Conservation (phyloP, 1,140 invertebrate genomes). For the Cheumatopsyche charites region DNA sequence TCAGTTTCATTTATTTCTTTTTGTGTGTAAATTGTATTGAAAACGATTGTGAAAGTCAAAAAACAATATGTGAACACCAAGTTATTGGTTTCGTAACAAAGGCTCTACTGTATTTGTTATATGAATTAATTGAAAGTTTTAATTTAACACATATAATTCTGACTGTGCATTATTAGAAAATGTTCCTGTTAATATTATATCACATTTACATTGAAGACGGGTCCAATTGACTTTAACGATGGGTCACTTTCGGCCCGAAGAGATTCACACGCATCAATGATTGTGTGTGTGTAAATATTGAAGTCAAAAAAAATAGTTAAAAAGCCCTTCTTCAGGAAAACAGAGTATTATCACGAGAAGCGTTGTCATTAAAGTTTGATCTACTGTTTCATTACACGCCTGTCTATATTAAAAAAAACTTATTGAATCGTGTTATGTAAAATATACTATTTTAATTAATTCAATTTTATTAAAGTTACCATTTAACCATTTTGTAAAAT, state of each 20-base stretch:
- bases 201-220: conserved; percentile 41
- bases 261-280: background rate
- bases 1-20: background rate
- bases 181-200: conserved; percentile 45
- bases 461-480: conserved; percentile 47
- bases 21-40: too few species aligned
- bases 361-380: conserved; percentile 36
- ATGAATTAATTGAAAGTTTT: background rate
- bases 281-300: background rate
- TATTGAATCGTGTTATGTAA: conserved; percentile 46
- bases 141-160: conserved; percentile 30
- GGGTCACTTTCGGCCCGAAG: background rate
- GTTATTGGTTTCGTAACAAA: background rate
- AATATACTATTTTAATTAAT: conserved; percentile 44
- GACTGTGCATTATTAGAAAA: conserved; percentile 42
- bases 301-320: conserved; percentile 4
- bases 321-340: conserved; percentile 38
- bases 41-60: background rate
- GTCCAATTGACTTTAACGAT: conserved; percentile 42
- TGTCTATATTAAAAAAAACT: conserved; percentile 43
- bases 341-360: conserved; percentile 41
- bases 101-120: conserved; percentile 28
- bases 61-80: background rate
- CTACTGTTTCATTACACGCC: conserved; percentile 41
- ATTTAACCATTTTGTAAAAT: conserved; percentile 45